Conservation (phyloP, 2,888 invertebrate species). For the Hirtodrosophila duncani region DNA sequence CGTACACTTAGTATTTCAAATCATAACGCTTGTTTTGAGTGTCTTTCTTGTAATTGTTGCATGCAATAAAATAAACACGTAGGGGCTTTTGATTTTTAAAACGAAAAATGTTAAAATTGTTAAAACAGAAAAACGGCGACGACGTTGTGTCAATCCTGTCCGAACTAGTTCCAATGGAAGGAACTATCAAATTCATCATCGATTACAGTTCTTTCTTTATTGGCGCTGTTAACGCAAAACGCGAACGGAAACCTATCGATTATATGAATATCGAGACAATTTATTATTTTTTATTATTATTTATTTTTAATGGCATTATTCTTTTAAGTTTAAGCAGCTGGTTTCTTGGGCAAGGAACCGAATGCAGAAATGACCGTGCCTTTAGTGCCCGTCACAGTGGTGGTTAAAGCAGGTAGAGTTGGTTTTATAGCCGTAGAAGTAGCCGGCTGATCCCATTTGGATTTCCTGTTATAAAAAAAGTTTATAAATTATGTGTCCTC, state of each 20-base stretch:
- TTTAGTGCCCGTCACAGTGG: conserved; percentile 92
- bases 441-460: conserved; percentile 94
- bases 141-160: conserved; percentile 24
- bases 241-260: too few relatives aligned
- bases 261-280: too few relatives aligned
- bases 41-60: conserved; percentile 33
- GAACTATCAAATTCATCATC: too few relatives aligned
- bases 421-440: conserved; percentile 77
- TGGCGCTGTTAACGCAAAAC: too few relatives aligned
- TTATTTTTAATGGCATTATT: neutral
- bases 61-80: conserved; percentile 49
- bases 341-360: conserved; percentile 92
- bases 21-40: conserved; percentile 43
- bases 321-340: conserved; percentile 42
- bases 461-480: conserved; percentile 81
- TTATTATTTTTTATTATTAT: neutral
- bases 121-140: conserved; percentile 52
- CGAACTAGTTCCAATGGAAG: conserved; percentile 5
- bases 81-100: conserved; percentile 35
- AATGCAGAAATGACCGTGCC: conserved; percentile 95
- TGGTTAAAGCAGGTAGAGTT: conserved; percentile 84
- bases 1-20: conserved; percentile 51
- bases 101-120: conserved; percentile 56
- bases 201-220: too few relatives aligned
- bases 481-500: neutral